A percentile compares a stretch with the other conserved stretches of the same genome.
Conservation (phyloP, 2,113 vertebrate species). For the Pangasianodon gigas region DNA sequence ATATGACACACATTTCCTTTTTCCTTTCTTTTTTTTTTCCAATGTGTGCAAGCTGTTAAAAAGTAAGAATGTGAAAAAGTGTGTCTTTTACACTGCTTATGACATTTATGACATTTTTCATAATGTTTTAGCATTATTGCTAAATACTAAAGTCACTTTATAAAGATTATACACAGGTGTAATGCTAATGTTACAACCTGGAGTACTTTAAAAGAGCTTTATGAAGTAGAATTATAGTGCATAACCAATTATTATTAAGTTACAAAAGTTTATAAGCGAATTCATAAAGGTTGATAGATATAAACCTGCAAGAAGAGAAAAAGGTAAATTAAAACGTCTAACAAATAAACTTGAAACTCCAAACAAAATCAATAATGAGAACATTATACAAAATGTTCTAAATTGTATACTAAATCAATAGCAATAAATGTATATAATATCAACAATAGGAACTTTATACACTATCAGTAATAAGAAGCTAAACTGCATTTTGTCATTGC, state of each 20-base stretch:
- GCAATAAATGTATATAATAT: not conserved
- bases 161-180: no score
- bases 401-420: not conserved
- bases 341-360: not conserved
- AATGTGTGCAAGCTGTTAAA: not conserved
- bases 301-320: not conserved
- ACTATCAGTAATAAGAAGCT: not conserved
- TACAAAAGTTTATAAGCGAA: not conserved
- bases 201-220: not conserved
- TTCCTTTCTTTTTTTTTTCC: not conserved
- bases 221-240: not conserved
- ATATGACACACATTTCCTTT: not conserved
- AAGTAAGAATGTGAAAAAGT: not conserved
- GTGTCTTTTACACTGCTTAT: not conserved
- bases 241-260: not conserved
- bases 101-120: not conserved
- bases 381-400: not conserved
- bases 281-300: not conserved
- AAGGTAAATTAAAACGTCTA: not conserved
- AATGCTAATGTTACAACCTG: not conserved
- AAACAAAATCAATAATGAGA: not conserved
- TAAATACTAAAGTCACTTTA: not conserved
- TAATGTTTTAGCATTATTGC: not conserved
- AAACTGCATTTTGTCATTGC: not conserved
- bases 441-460: not conserved